Evolutionary conservation across 2,888 invertebrate species (phyloP).

Genomic region (Perizoma affinitatum): DNA sequence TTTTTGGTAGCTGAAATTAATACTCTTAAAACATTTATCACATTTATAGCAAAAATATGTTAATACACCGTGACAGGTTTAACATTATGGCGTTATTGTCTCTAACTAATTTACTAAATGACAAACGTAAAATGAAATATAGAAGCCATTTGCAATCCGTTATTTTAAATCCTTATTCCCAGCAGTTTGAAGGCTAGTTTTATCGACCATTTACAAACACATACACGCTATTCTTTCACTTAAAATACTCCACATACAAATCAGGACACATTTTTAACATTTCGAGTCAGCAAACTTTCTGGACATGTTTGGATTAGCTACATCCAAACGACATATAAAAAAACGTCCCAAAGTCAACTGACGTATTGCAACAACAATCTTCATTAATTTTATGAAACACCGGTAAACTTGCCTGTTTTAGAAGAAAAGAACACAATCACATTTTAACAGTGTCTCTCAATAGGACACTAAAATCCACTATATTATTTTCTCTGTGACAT

Average conservation of each 20-base stretch:
- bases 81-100: conserved; percentile 9
- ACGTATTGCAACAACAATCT: background rate
- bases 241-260: conserved; percentile 15
- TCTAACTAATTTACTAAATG: background rate
- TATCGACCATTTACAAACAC: conserved; percentile 1
- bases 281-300: conserved; percentile 4
- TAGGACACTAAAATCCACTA: too few relatives aligned
- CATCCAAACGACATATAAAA: conserved; percentile 11
- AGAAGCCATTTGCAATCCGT: too few relatives aligned
- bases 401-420: too few relatives aligned
- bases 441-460: too few relatives aligned
- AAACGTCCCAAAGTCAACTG: conserved; percentile 11
- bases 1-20: conserved; percentile 30
- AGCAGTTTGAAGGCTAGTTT: too few relatives aligned
- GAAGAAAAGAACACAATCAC: too few relatives aligned
- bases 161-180: too few relatives aligned
- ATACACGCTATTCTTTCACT: conserved; percentile 6
- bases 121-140: too few relatives aligned
- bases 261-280: conserved; percentile 10
- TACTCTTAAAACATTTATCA: conserved; percentile 1
- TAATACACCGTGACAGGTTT: background rate
- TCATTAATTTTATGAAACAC: too few relatives aligned
- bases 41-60: background rate
- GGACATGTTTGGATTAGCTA: conserved; percentile 8
- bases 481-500: too few relatives aligned